Conservation (phyloP, 2,797 vertebrate genomes). For the Spondyliosoma cantharus region DNA sequence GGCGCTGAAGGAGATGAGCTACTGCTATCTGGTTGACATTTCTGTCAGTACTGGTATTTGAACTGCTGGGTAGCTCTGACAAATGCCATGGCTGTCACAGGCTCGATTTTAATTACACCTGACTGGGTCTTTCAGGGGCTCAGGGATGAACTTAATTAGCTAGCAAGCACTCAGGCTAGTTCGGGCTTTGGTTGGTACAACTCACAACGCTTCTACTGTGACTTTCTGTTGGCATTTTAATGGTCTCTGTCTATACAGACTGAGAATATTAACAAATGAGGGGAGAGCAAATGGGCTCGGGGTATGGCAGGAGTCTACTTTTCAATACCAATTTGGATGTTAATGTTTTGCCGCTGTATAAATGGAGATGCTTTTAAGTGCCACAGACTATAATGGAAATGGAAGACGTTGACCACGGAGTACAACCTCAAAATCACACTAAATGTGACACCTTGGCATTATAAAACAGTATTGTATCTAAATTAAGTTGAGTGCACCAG, state of each 20-base stretch:
- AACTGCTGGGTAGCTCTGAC: slow-evolving; percentile 91
- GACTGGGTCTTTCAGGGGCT: slow-evolving; percentile 86
- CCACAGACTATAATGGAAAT: slow-evolving; percentile 33
- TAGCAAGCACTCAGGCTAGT: slow-evolving; percentile 77
- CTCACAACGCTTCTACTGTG: slow-evolving; percentile 67
- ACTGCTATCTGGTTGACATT: slow-evolving; percentile 96
- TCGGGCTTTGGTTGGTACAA: slow-evolving; percentile 70
- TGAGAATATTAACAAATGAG: slow-evolving; percentile 65
- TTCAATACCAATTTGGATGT: slow-evolving; percentile 43
- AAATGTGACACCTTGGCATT: slow-evolving; percentile 35
- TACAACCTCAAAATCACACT: slow-evolving; percentile 31
- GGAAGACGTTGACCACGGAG: slow-evolving; percentile 30
- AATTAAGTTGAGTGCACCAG: neutral
- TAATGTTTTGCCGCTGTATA: slow-evolving; percentile 50
- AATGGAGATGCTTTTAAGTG: slow-evolving; percentile 52
- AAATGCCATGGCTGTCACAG: slow-evolving; percentile 96
- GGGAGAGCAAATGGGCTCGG: slow-evolving; percentile 37
- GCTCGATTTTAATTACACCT: slow-evolving; percentile 96
- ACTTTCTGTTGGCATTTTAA: slow-evolving; percentile 73
- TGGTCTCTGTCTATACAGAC: slow-evolving; percentile 58
- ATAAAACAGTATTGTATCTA: slow-evolving; percentile 21
- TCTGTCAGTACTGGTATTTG: slow-evolving; percentile 96
- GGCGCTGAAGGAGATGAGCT: slow-evolving; percentile 75
- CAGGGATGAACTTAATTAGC: slow-evolving; percentile 91
- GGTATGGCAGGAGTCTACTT: slow-evolving; percentile 38